Conservation (phyloP, 2,888 invertebrate species). For the Zonitis immaculata region DNA sequence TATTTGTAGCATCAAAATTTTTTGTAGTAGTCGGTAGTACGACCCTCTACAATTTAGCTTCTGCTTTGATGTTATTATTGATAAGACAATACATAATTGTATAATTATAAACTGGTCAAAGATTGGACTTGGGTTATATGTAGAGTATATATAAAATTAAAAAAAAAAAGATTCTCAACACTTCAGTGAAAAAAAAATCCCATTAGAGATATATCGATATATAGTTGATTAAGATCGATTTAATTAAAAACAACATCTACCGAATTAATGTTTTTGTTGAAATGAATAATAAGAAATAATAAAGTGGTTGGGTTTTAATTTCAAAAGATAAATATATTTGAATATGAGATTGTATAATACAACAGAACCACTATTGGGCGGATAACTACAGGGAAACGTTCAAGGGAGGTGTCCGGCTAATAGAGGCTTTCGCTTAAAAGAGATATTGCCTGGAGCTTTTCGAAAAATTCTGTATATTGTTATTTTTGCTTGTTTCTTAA, state of each 20-base stretch:
- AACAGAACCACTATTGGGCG: no score
- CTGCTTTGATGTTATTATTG: slow-evolving; percentile 17
- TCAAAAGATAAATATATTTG: neutral
- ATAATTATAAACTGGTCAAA: slow-evolving; percentile 17
- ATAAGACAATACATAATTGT: slow-evolving; percentile 22
- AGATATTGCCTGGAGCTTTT: no score
- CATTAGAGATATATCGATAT: neutral
- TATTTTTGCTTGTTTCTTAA: no score
- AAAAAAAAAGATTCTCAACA: neutral
- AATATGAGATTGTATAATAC: no score
- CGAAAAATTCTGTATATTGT: no score
- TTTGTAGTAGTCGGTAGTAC: neutral
- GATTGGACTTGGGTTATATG: no score
- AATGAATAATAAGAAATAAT: neutral
- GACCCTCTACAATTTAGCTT: slow-evolving; percentile 13
- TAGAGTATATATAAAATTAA: no score
- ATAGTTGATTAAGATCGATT: neutral
- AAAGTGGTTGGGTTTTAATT: neutral
- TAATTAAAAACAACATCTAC: neutral
- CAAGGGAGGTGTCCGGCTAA: no score
- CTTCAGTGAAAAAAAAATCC: neutral
- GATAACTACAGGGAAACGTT: no score
- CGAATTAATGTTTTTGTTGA: no score
- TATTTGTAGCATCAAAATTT: no score
- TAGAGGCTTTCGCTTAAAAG: no score